Percentiles rank a stretch among this genome's conserved stretches.
phyloP scores from a whole-genome alignment of 2,113 vertebrate genomes.

The Embiotoca jacksoni region DNA sequence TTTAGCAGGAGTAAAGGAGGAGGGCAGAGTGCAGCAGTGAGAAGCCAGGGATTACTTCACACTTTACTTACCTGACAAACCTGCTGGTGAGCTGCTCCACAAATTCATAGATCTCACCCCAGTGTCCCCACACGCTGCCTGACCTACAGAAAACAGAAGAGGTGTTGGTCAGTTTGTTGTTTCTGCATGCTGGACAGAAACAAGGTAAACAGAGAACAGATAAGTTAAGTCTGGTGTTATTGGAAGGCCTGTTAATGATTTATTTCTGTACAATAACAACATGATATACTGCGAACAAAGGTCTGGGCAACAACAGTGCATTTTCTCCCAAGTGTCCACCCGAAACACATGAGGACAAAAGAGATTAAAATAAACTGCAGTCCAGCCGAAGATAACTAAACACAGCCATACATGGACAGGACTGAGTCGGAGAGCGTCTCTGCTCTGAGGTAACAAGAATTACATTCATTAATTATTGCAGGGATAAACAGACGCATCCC shows the following conservation, averaged over 20 bases:
- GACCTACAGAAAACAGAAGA: constrained; percentile 83
- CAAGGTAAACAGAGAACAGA: neutral
- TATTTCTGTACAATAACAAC: neutral
- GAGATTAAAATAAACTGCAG: constrained; percentile 16
- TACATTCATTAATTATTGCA: neutral
- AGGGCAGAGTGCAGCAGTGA: neutral
- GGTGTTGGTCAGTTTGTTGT: neutral
- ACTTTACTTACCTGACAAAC: constrained; percentile 90
- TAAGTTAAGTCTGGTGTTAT: neutral
- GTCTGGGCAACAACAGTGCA: neutral
- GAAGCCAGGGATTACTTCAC: neutral
- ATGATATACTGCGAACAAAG: no score
- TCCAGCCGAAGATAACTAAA: constrained; percentile 49
- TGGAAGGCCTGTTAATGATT: neutral
- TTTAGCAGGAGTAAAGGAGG: neutral
- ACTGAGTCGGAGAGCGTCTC: constrained; percentile 11
- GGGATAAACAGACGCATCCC: no score
- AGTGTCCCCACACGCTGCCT: constrained; percentile 91
- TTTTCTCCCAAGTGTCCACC: neutral
- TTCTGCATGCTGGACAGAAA: neutral
- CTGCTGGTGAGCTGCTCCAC: constrained; percentile 91
- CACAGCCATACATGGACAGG: constrained; percentile 79
- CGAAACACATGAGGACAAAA: neutral
- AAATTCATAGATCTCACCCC: constrained; percentile 93
- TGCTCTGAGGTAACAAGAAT: neutral